Base-by-base conservation (phyloP, 2,797 vertebrate species). In the Hydrocynus forskahlii region DNA sequence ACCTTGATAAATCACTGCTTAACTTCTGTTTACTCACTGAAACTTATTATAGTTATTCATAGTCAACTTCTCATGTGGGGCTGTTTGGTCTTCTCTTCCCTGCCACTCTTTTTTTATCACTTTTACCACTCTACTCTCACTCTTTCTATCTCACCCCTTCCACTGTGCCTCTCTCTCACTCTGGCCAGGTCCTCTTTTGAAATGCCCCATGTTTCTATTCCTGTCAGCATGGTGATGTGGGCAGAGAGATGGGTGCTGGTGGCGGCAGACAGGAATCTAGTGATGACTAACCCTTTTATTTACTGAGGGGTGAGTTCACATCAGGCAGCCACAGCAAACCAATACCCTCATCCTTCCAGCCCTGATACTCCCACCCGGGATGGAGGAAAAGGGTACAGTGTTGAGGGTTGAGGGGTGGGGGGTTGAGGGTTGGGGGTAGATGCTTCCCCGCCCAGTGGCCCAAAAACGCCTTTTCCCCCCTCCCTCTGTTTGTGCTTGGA, bases 201-300 rank as follows among this genome's bases (percentile, higher is more conserved):
- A 84, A 60, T 71, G 72, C 81, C 87, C 86, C 84, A 74, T 89
- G n/a, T 87, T 86, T 93, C 95, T 95, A 96, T 96, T 96, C 90
- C 92, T 92, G 94, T 95, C 91, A 45, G 85, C 84, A 86, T 92
- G 92, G 90, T 93, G 88, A 60, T 79, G 79, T 5, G 63, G 78
- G 43, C 29, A 29, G 66, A 55, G 35, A 59, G 64, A 78, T 78
- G 54, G 21, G 66, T 57, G 43, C 52, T 66, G 64, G 74, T 79
- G 79, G 71, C 8, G 68, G 71, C 85, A 85, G 81, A 79, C 78
- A 67, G 75, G 75, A 90, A 92, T 91, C 78, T 79, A 88, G 88
- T 88, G 88, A 84, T 90, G 92, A 94, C 89, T 90, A 91, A 91
- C 90, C 79, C 83, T 1, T 77, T 86, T 92, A 92, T 94, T 93